phyloP scores from a whole-genome alignment of 92 coral and sea anemone species.

The Parazoanthus swiftii region DNA sequence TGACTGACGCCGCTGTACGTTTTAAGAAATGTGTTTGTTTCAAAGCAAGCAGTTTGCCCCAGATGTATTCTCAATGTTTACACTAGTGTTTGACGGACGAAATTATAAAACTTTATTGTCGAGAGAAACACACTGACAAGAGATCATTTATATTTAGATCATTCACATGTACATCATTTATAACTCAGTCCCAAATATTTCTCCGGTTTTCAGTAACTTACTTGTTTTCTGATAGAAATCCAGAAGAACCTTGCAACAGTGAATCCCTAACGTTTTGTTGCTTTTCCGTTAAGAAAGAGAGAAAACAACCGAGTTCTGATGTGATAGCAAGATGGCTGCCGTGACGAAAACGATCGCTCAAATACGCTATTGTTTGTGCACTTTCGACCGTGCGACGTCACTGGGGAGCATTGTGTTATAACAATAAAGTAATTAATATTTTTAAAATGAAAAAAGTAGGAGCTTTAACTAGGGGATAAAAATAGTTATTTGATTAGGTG shows the following conservation, averaged over 20 bases:
- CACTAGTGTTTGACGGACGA: neutral
- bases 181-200: neutral
- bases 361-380: constrained; percentile 2
- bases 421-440: constrained; percentile 24
- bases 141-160: neutral
- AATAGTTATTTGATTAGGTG: neutral
- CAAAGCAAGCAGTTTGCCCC: too few relatives aligned
- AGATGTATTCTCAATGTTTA: too few relatives aligned
- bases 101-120: too few relatives aligned
- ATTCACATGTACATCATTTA: neutral
- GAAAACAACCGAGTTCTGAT: neutral
- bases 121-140: neutral
- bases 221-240: neutral
- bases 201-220: neutral
- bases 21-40: too few relatives aligned
- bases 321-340: constrained; percentile 18
- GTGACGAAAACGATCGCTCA: neutral
- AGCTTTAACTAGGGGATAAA: neutral
- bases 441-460: neutral
- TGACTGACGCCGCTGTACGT: neutral
- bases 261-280: neutral
- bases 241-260: neutral
- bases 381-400: constrained; percentile 9
- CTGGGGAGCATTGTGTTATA: neutral
- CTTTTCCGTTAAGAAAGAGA: neutral